Percentiles rank a stretch among this genome's conserved stretches.
Conservation (phyloP, 2,113 vertebrate species). For the Cygnus atratus region DNA sequence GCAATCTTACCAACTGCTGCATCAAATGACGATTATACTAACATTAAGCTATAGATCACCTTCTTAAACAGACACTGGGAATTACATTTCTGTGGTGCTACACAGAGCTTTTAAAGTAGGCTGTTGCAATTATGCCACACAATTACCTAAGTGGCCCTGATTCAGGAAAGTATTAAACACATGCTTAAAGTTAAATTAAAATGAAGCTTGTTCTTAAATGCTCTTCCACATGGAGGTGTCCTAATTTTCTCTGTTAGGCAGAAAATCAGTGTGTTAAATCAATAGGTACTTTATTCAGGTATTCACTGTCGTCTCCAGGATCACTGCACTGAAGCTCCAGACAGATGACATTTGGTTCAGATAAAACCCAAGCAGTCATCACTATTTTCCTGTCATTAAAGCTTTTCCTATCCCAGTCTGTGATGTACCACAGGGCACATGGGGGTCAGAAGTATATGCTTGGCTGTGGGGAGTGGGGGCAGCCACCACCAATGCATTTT, state of each 20-base stretch:
- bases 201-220: constrained; percentile 19
- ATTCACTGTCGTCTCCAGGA: neutral
- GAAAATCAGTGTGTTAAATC: constrained; percentile 8
- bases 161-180: constrained; percentile 33
- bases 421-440: rapidly evolving
- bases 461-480: neutral
- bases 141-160: constrained; percentile 50
- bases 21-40: constrained; percentile 64
- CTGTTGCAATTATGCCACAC: constrained; percentile 38
- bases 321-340: neutral
- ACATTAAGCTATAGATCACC: constrained; percentile 49
- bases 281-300: neutral
- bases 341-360: neutral
- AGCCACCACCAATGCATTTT: rapidly evolving
- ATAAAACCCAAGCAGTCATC: neutral
- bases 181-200: constrained; percentile 57
- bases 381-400: neutral
- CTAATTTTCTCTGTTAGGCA: neutral
- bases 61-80: constrained; percentile 52
- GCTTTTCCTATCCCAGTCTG: neutral
- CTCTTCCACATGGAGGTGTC: neutral
- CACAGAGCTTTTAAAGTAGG: constrained; percentile 22
- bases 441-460: neutral
- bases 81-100: constrained; percentile 34
- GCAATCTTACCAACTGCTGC: constrained; percentile 27